Percentiles rank a stretch among this genome's conserved stretches.
These are phyloP conservation scores for Nesoenas mayeri DNA, from an alignment of 2,113 vertebrate genomes.

Conservation along the genomic window DNA sequence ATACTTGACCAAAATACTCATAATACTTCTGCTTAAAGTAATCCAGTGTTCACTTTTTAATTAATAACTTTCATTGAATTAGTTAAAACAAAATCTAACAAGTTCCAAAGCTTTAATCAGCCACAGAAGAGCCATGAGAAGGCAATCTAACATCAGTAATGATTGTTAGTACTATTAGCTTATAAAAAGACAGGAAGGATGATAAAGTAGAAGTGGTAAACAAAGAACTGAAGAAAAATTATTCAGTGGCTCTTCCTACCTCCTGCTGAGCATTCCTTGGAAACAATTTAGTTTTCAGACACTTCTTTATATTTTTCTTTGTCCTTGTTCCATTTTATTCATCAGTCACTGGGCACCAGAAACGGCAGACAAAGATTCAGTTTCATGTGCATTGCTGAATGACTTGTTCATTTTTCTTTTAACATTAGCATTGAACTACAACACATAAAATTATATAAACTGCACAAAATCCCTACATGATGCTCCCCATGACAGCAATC, in stretches of 20 bases:
- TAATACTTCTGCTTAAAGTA: not conserved
- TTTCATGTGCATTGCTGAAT: not conserved
- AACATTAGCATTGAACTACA: not conserved
- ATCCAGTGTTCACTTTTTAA: not conserved
- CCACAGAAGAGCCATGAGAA: not conserved
- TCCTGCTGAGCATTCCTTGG: not conserved
- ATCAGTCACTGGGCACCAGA: not conserved
- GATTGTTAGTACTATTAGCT: not conserved
- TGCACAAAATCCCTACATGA: not conserved
- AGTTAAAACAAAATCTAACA: not conserved
- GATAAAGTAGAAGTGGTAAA: not conserved
- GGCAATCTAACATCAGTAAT: not conserved
- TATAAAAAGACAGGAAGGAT: not conserved
- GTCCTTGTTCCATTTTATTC: not conserved
- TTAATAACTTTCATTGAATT: not conserved
- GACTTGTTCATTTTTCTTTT: not conserved
- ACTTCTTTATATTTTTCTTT: not conserved
- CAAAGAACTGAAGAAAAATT: not conserved
- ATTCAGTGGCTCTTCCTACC: not conserved
- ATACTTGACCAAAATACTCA: not conserved
- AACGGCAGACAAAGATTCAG: not conserved
- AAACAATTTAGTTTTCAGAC: not conserved
- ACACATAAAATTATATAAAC: not conserved
- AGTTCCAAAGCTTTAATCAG: not conserved
- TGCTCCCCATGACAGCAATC: not conserved